Base-by-base conservation (phyloP, 2,888 invertebrate species). In the Tuta absoluta region DNA sequence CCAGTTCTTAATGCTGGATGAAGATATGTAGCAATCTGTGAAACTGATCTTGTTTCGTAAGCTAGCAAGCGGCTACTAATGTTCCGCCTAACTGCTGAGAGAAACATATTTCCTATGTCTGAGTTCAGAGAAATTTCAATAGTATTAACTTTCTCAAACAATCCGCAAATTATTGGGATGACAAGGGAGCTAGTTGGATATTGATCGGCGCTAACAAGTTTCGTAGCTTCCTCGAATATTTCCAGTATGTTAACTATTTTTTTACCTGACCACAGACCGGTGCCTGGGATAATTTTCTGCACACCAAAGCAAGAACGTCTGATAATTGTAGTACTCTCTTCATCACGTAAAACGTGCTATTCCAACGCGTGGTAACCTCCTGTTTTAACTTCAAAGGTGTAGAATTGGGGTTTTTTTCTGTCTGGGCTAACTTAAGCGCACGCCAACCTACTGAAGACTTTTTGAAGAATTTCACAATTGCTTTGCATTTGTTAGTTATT, bases 401-500 rank as follows among this genome's bases (percentile, higher is more conserved):
- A 19, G 19, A 3, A 51, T 53, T 48, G 37, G 61, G 56, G 61
- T 65, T 65, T 17, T 61, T 61, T 17, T 65, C 56, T n/a, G 33
- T 65, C 56, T 65, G 61, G 19, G 61, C 62, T 14, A 62, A 28
- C 14, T 48, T 28, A 19, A 61, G 62, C 48, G 64, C 14, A n/a
- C 61, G 17, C 53, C 56, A 57, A 11, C 62, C 65, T n/a, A 57
- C 33, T 33, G 56, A 62, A 14, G 65, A 65, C 57, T 65, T 4
- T 63, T 63, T 65, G 41, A 65, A 65, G 59, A 37, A 61, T 64
- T 59, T 64, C 12, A 65, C 65, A 45, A 63, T 66, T 48, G n/a
- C n/a, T n/a, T n/a, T n/a, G n/a, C n/a, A n/a, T n/a, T n/a, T n/a
- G n/a, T n/a, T n/a, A n/a, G n/a, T n/a, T n/a, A n/a, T n/a, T n/a